Base-by-base conservation (phyloP, 30 jellyfish, hydroid and myxozoan species). In the Aurelia sp. region DNA sequence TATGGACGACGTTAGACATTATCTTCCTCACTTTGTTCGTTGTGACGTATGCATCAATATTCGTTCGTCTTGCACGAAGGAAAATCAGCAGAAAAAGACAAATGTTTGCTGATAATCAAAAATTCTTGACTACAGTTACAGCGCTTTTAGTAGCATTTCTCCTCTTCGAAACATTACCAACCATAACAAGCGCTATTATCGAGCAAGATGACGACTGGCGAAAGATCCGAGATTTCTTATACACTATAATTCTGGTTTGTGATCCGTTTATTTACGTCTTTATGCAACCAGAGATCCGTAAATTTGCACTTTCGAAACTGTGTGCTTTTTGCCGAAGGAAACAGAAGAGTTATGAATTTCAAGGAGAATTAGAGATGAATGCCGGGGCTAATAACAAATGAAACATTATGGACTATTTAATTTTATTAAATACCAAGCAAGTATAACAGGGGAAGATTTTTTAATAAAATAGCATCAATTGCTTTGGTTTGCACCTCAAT, bases 21-120 rank as follows among this genome's bases (percentile, higher is more conserved):
- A 12, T 61, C 37, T 76, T 76, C 51, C n/a, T 76, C 5, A 11
- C 1, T 12, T 20, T 59, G 20, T 59, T 76, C 41, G 61, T 57
- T 22, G 67, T 33, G 19, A 76, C 86, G 13, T 76, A 76, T 59
- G 86, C 40, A 13, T 76, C 86, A n/a, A 59, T 76, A 13, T 76
- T 76, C 64, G 37, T 30, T 6, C 62, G 19, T 17, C 66, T 76
- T 18, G 73, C 73, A 21, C 86, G 86, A 13, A 58, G 73, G 44
- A 35, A 51, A 76, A 18, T 15, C 13, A 15, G n/a, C 8, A 8
- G 20, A 17, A 8, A 62, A 50, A 30, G 47, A 22, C 73, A 60
- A 1, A 27, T 9, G 19, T 35, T 58, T 27, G 66, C 62, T 33
- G 74, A 55, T 33, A 62, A 51, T 41, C 75, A 76, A 44, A 44